These are phyloP conservation scores for Hoplostethus atlanticus DNA, from an alignment of 2,797 vertebrate genomes.

Conservation along the genomic window DNA sequence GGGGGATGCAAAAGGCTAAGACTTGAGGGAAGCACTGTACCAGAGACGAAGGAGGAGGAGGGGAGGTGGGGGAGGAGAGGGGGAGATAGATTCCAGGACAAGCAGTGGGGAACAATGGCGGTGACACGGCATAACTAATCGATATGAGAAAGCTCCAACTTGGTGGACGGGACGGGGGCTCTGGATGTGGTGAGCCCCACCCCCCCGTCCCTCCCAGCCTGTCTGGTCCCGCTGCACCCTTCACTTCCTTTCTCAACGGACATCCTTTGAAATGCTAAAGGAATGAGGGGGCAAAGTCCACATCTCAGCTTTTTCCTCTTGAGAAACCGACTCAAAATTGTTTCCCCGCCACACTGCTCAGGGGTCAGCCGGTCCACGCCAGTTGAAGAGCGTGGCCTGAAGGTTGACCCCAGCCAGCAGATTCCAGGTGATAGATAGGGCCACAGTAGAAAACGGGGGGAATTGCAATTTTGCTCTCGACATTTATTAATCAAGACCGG, in stretches of 20 bases:
- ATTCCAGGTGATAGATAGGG: too few relatives aligned
- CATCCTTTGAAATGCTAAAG: constrained; percentile 76
- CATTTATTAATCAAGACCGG: too few relatives aligned
- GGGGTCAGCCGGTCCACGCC: background rate
- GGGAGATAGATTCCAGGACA: constrained; percentile 63
- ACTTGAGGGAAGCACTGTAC: constrained; percentile 57
- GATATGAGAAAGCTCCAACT: constrained; percentile 62
- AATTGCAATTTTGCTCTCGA: too few relatives aligned
- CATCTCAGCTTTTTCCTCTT: constrained; percentile 54
- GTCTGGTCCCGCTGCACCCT: constrained; percentile 56
- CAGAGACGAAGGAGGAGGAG: constrained; percentile 24
- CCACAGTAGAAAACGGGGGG: too few relatives aligned
- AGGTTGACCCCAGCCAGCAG: too few relatives aligned
- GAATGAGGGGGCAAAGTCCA: constrained; percentile 64
- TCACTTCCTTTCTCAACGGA: constrained; percentile 68
- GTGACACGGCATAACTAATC: constrained; percentile 80
- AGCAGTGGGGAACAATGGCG: constrained; percentile 68
- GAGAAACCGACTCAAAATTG: constrained; percentile 47
- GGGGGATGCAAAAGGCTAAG: constrained; percentile 59
- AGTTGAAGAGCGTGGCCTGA: background rate
- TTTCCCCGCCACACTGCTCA: constrained; percentile 35
- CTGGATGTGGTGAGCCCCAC: constrained; percentile 30
- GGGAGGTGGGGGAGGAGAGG: background rate
- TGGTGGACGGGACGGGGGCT: constrained; percentile 39
- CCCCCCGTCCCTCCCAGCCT: constrained; percentile 20